Base-by-base conservation (phyloP, 2,113 vertebrate species). In the Thymallus thymallus region DNA sequence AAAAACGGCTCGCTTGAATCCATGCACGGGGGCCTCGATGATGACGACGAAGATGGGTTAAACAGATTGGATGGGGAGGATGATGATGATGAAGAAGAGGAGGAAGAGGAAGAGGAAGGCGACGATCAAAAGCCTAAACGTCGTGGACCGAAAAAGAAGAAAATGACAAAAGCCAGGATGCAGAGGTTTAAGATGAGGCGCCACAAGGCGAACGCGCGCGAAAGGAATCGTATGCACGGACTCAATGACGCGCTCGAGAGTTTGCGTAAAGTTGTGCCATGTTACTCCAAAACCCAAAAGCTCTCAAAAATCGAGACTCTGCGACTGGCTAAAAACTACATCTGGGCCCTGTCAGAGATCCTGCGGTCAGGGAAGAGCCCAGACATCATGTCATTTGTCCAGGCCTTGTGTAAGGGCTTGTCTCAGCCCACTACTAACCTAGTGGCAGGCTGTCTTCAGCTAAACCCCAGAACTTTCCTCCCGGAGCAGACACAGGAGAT, bases 281-380 rank as follows among this genome's bases (percentile, higher is more conserved):
- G 98, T 84, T 99, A 99, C 88, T 99, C 98, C 76, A 99, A 99
- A 84, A 99, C 97, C 0, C 98, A 99, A 89, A 99, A 99, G 87
- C 92, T 99, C 2, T 98, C 97, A 74, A 99, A 99, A 87, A 99
- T 99, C 30, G 98, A 99, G 93, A 99, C 98, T 0, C 91, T 99
- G 71, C 95, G 97, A 72, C 88, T 99, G 71, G 98, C 98, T 81
- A 99, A 98, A 88, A 99, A 99, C 89, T 99, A 99, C 86, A 99
- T 99, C 87, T 98, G 98, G 97, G 96, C 98, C 0, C 94, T 99
- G 10, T 98, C 97, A 0, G 98, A 99, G 92, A 93, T 96, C 84
- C 90, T 99, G 83, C 94, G 97, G 24, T 98, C 96, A 0, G 97
- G 98, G 41, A 98, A 98, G 78, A 95, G 96, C 22, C 98, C 98